phyloP scores from a whole-genome alignment of 2,888 invertebrate species.

The Helleia helle region DNA sequence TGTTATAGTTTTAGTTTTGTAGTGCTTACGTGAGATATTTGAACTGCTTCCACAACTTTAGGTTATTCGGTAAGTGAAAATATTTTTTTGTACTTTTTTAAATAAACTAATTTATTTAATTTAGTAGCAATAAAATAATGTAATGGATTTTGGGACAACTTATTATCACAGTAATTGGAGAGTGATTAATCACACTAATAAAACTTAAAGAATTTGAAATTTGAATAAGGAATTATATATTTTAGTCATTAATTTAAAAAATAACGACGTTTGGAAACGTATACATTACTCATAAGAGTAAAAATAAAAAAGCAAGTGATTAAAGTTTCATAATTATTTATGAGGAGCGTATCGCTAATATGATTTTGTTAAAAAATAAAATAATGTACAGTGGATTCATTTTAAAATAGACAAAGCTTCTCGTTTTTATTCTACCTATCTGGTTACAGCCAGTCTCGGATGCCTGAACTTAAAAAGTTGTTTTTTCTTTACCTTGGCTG shows the following conservation, averaged over 20 bases:
- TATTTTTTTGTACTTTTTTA: not conserved
- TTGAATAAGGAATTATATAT: too few relatives aligned
- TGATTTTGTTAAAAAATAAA: slow-evolving; percentile 14
- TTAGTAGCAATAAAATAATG: not conserved
- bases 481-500: slow-evolving; percentile 25
- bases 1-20: slow-evolving; percentile 41
- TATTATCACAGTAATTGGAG: too few relatives aligned
- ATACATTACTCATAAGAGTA: too few relatives aligned
- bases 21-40: slow-evolving; percentile 30
- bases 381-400: slow-evolving; percentile 17
- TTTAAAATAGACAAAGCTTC: slow-evolving; percentile 26
- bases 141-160: too few relatives aligned
- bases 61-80: slow-evolving; percentile 31
- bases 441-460: slow-evolving; percentile 25
- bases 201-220: too few relatives aligned
- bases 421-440: slow-evolving; percentile 27
- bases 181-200: too few relatives aligned
- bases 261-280: too few relatives aligned
- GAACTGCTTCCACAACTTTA: slow-evolving; percentile 36
- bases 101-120: not conserved
- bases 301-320: too few relatives aligned
- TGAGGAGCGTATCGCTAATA: too few relatives aligned
- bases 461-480: slow-evolving; percentile 25
- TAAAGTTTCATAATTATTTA: too few relatives aligned
- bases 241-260: too few relatives aligned